Evolutionary conservation across 2,797 vertebrate species (phyloP).

Genomic region (Chanos chanos): DNA sequence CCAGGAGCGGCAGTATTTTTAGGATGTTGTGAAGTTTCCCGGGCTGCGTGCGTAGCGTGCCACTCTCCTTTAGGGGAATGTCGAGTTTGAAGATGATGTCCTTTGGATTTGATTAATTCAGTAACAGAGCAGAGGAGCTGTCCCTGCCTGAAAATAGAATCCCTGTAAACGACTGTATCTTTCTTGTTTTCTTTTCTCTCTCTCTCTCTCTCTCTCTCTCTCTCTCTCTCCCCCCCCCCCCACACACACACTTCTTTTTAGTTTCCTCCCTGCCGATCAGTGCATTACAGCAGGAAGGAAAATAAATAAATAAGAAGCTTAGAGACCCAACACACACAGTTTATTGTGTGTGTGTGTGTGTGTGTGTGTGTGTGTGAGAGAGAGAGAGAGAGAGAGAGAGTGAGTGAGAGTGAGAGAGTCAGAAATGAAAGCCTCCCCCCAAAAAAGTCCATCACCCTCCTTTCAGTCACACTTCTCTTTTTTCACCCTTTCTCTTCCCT

Average conservation of each 20-base stretch:
- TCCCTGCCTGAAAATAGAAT: slow-evolving; percentile 78
- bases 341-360: slow-evolving; percentile 48
- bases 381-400: slow-evolving; percentile 43
- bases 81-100: slow-evolving; percentile 98
- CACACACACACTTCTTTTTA: slow-evolving; percentile 58
- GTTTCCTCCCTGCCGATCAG: slow-evolving; percentile 67
- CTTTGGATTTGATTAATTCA: slow-evolving; percentile 99
- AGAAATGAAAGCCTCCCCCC: slow-evolving; percentile 46
- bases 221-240: neutral
- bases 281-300: slow-evolving; percentile 64
- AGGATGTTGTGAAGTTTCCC: slow-evolving; percentile 93
- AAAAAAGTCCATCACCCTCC: slow-evolving; percentile 50
- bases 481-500: neutral
- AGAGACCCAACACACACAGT: slow-evolving; percentile 65
- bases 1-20: slow-evolving; percentile 96
- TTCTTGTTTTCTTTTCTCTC: slow-evolving; percentile 72
- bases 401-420: slow-evolving; percentile 28
- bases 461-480: slow-evolving; percentile 19
- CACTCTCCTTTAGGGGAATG: slow-evolving; percentile 95
- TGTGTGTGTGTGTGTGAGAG: slow-evolving; percentile 26
- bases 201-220: slow-evolving; percentile 54
- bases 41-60: slow-evolving; percentile 93
- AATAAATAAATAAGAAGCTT: slow-evolving; percentile 53
- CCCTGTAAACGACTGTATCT: slow-evolving; percentile 76
- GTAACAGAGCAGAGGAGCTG: slow-evolving; percentile 73